Conservation (phyloP, 2,113 vertebrate species). For the Upupa epops region DNA sequence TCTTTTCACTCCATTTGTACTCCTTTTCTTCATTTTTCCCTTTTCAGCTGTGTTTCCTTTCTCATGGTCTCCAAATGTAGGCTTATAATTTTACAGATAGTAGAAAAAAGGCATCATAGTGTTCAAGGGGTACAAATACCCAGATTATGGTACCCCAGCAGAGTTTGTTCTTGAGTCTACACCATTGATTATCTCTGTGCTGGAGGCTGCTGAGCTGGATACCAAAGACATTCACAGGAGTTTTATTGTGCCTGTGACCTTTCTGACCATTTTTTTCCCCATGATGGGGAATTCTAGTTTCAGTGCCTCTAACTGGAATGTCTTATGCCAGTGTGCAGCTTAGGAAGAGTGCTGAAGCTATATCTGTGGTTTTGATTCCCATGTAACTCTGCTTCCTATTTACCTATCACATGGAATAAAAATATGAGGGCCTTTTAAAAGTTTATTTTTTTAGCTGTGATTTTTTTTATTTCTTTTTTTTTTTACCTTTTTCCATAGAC, state of each 20-base stretch:
- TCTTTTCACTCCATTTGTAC: rapidly evolving
- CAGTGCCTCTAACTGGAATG: background rate
- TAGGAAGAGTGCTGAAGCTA: background rate
- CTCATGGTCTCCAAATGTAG: rapidly evolving
- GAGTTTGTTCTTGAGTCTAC: background rate
- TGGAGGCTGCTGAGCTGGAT: background rate
- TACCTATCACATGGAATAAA: background rate
- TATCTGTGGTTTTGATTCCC: background rate
- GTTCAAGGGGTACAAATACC: background rate
- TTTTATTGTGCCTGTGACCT: background rate
- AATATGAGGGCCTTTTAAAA: too few species aligned
- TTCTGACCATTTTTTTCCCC: background rate
- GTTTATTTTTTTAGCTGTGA: too few species aligned
- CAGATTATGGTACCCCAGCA: background rate
- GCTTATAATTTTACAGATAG: background rate
- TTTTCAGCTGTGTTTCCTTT: background rate
- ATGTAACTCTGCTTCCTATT: background rate
- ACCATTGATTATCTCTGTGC: background rate
- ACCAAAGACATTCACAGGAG: background rate
- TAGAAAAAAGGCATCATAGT: background rate
- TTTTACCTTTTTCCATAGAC: background rate
- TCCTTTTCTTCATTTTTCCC: background rate
- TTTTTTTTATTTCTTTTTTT: background rate
- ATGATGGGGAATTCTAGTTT: background rate
- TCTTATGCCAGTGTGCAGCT: background rate